phyloP scores from a whole-genome alignment of 2,113 vertebrate genomes.

The Sapajus apella region DNA sequence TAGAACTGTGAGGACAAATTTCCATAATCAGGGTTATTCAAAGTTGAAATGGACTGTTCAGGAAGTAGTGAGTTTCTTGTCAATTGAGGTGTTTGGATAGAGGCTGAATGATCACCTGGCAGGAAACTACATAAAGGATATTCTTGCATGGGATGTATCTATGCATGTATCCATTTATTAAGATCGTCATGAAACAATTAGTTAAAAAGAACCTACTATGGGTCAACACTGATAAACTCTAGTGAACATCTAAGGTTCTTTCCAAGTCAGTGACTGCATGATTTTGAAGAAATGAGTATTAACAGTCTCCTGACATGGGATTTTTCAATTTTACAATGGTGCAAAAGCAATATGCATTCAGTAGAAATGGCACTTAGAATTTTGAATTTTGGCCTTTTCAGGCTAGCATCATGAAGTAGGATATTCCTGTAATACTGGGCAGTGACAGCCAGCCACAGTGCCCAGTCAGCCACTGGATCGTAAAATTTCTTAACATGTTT shows the following conservation, averaged over 20 bases:
- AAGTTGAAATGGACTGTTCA: background rate
- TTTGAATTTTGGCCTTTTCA: background rate
- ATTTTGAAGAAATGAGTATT: slow-evolving; percentile 18
- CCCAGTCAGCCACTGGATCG: background rate
- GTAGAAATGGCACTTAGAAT: background rate
- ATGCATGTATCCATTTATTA: background rate
- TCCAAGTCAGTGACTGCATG: background rate
- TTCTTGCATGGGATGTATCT: background rate
- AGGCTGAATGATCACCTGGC: background rate
- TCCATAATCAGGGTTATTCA: background rate
- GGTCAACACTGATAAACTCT: background rate
- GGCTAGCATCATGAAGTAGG: background rate
- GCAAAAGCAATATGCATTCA: background rate
- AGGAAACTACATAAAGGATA: background rate
- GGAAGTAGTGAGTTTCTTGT: background rate
- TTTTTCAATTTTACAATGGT: background rate
- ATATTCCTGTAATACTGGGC: background rate
- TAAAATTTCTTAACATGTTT: background rate
- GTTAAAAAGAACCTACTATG: background rate
- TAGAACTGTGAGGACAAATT: background rate
- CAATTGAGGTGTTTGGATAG: background rate
- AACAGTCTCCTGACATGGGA: background rate
- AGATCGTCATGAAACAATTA: background rate
- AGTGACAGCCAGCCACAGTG: background rate
- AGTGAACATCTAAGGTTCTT: background rate